Conservation (phyloP, 35 echinoderm and acorn worm species). For the Nesometra sesokonis region DNA sequence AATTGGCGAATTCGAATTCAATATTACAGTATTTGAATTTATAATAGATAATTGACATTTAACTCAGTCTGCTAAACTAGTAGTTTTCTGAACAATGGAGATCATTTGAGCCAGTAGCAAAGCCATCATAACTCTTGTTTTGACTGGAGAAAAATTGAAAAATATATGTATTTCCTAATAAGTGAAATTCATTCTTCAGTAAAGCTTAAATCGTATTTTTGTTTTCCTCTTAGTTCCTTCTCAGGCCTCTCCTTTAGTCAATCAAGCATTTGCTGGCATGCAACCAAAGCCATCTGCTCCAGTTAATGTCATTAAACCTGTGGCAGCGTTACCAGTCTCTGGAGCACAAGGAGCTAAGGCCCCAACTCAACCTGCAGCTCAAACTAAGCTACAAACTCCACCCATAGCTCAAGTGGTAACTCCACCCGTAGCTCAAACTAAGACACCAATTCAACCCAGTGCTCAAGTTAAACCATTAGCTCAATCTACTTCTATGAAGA, state of each 20-base stretch:
- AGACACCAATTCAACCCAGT: background rate
- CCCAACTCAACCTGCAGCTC: background rate
- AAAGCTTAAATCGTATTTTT: background rate
- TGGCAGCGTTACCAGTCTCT: background rate
- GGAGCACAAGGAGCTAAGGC: background rate
- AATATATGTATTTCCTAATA: background rate
- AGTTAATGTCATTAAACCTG: background rate
- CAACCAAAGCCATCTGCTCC: slow-evolving; percentile 1
- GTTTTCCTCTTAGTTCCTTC: background rate
- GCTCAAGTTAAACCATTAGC: background rate
- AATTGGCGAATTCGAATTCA: no score
- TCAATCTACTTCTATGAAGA: background rate
- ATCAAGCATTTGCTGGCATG: background rate
- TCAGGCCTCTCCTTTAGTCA: background rate
- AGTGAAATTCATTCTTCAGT: background rate
- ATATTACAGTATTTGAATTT: no score
- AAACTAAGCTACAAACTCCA: slow-evolving; percentile 1
- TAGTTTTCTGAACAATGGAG: no score
- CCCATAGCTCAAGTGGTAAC: background rate
- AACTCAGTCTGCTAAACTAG: no score
- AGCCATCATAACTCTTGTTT: no score
- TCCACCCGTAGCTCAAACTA: background rate
- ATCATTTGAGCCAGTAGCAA: no score
- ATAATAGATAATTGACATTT: no score
- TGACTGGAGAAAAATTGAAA: no score